Evolutionary conservation across 1,140 invertebrate species (phyloP), one percentile per base, ranked within the genome.

Genomic region (Prorops nasuta): DNA sequence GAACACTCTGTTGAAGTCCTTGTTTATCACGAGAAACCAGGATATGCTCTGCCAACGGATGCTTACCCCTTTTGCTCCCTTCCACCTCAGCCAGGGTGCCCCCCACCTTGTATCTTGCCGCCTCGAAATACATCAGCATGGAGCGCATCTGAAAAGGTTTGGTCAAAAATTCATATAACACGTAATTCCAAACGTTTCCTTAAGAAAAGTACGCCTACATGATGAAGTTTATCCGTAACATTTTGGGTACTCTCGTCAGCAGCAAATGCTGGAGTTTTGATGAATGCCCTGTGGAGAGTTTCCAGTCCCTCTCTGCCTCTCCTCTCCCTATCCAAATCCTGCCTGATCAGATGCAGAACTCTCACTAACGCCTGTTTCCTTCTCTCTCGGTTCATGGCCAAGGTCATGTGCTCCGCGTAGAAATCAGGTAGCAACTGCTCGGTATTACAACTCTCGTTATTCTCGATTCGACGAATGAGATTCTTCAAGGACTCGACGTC

Each of bases 341-440:
- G 86, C 56, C 88, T 87, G 22, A 94, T 86, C 51, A 94, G 67
- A 58, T 92, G 87, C 6, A 94, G 65, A 18, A 94, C 83, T 68
- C 92, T 89, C 21, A 92, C 79, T n/a, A 95, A 71, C 8, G 88
- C 82, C 80, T 87, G 67, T 79, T 90, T 92, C 60, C 94, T 80
- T 40, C 94, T 76, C 63, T 96, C 94, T 43, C 85, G 81, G 69
- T 96, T 95, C 94, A 98, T 96, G 10, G 89, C 88, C 54, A 96
- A 83, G 1, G 91, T 92, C 42, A 90, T 86, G 75, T 97, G 93
- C 74, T 98, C 94, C 51, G 93, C 93, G 75, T 95, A 96, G 77
- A 95, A 96, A 71, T 96, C 92, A 0, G 94, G 91, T 28, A 97
- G 74, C 19, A 95, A 78, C 71, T 96, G 92, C 68, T 96, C 90